Evolutionary conservation across 1,140 invertebrate genomes (phyloP), one percentile per base, ranked within the genome.

Genomic region (Dreissena rostriformis): DNA sequence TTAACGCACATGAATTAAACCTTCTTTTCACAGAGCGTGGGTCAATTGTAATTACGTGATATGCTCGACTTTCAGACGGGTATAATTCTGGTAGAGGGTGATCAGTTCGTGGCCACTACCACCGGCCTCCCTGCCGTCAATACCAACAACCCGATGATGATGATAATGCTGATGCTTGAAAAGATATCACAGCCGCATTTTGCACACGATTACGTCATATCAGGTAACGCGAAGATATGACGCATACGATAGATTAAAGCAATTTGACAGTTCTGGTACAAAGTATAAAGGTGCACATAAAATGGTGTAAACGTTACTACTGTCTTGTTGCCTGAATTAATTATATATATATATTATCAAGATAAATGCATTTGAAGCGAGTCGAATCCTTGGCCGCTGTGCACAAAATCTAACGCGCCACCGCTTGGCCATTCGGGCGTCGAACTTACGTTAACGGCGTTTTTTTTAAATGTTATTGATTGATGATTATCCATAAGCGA

Each of bases 181-280:
- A 5, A 19, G 24, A n/a, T 65, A 63, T 22, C 19, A 39, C 24
- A 63, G 61, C 12, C 19, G 12, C 55, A 26, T 19, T 19, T 11
- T n/a, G 39, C 28, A 29, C 55, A 75, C 29, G 55, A 75, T 55
- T 75, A 75, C 29, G n/a, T 75, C 26, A 22, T 61, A 75, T 75
- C 73, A 61, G 73, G 73, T 75, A 75, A n/a, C 6, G 22, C 24
- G 2, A 63, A 63, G 24, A 63, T 24, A 63, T 5, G 19, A n/a
- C 24, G 61, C 24, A 63, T 5, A 63, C 2, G 61, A 63, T 63
- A 24, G 2, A 63, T 63, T 19, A 5, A 19, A 63, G n/a, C 61
- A 24, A 63, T 24, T 63, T 24, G 19, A 6, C 19, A 63, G 2
- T 24, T 24, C 11, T n/a, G 2, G 24, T 2, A 63, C 2, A 63